Percentiles rank a stretch among this genome's conserved stretches.
Conservation (phyloP, 2,113 vertebrate species). For the Pagrus major region DNA sequence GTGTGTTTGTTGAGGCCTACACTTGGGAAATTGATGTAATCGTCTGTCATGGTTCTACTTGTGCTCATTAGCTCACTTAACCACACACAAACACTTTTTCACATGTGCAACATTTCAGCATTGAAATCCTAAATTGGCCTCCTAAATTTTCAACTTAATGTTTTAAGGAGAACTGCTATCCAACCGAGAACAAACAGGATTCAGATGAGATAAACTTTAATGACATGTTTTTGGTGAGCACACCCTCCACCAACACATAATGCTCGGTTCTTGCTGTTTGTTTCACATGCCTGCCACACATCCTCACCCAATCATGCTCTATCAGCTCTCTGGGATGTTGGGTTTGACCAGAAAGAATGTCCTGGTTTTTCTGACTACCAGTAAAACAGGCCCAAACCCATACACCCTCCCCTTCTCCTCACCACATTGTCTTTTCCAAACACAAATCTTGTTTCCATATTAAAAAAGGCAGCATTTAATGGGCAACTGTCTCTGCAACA, state of each 20-base stretch:
- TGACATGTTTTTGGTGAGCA: conserved; percentile 15
- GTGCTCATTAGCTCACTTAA: neutral
- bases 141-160: neutral
- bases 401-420: conserved; percentile 1
- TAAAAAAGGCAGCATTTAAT: conserved; percentile 79
- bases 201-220: conserved; percentile 18
- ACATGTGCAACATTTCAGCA: neutral
- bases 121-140: neutral
- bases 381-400: conserved; percentile 71
- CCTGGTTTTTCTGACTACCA: conserved; percentile 71
- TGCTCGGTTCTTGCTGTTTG: conserved; percentile 41
- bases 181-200: conserved; percentile 21
- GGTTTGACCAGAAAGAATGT: conserved; percentile 79
- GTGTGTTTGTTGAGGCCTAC: conserved; percentile 2
- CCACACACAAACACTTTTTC: neutral
- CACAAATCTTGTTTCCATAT: conserved; percentile 81
- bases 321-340: conserved; percentile 74
- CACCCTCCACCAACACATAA: conserved; percentile 37
- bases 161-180: neutral
- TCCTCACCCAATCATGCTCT: conserved; percentile 64
- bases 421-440: conserved; percentile 70
- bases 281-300: conserved; percentile 64
- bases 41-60: neutral
- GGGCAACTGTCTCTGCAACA: conserved; percentile 76
- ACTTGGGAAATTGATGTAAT: neutral